Evolutionary conservation across 2,888 invertebrate genomes (phyloP).

Genomic region (Masnerella sp.): DNA sequence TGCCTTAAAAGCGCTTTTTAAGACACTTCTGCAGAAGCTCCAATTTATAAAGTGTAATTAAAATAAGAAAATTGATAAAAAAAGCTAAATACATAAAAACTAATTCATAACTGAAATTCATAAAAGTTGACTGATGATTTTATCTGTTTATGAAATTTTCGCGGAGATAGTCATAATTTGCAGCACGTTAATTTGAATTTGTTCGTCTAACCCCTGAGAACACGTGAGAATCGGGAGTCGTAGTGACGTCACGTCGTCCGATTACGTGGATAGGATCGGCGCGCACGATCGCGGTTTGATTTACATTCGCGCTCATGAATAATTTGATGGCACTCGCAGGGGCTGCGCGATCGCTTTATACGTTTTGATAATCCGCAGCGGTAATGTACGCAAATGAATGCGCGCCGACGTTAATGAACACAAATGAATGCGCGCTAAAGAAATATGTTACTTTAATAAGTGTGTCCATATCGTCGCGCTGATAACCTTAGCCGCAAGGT

Average conservation of each 20-base stretch:
- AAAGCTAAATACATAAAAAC: no score
- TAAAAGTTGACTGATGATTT: no score
- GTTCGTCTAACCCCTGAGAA: constrained; percentile 9
- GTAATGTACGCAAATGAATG: constrained; percentile 53
- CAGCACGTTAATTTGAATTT: constrained; percentile 1
- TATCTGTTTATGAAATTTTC: no score
- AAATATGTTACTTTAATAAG: constrained; percentile 46
- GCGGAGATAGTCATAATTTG: neutral
- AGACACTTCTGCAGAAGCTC: no score
- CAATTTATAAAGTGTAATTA: no score
- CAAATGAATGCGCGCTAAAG: constrained; percentile 32
- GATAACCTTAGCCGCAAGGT: constrained; percentile 53
- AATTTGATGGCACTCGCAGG: constrained; percentile 38
- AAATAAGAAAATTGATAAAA: no score
- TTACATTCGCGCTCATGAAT: constrained; percentile 33
- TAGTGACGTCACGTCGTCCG: constrained; percentile 4
- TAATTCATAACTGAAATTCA: no score
- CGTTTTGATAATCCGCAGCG: constrained; percentile 46
- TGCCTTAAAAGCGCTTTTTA: no score
- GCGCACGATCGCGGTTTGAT: constrained; percentile 15
- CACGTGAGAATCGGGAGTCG: constrained; percentile 25
- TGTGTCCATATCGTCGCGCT: constrained; percentile 37
- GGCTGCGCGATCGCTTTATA: constrained; percentile 41
- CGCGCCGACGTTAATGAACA: constrained; percentile 46
- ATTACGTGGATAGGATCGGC: constrained; percentile 12